Conservation (phyloP, 1,140 invertebrate species). For the Bombus impatiens region DNA sequence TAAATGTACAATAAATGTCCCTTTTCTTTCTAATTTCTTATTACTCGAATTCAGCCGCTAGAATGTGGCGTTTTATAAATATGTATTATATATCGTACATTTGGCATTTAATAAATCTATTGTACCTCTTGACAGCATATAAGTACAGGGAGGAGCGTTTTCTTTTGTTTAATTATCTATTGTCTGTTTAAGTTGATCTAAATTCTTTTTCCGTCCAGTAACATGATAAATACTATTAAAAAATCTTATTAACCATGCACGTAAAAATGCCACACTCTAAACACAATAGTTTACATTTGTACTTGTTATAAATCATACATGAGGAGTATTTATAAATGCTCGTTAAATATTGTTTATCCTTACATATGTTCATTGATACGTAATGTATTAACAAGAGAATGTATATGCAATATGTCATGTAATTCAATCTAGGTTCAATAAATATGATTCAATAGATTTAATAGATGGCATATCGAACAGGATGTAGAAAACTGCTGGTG, state of each 20-base stretch:
- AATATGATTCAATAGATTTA: slow-evolving; percentile 18
- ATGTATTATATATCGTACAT: neutral
- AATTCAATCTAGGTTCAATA: slow-evolving; percentile 17
- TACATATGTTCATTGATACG: slow-evolving; percentile 9
- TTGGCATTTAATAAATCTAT: slow-evolving; percentile 21
- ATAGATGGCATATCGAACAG: neutral
- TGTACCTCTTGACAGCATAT: neutral
- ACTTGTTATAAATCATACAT: slow-evolving; percentile 59
- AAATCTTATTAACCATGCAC: slow-evolving; percentile 17
- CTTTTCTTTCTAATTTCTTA: neutral
- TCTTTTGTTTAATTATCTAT: neutral
- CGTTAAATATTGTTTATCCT: slow-evolving; percentile 23
- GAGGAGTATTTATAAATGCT: slow-evolving; percentile 47
- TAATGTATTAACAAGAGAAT: neutral
- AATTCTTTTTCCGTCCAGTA: neutral
- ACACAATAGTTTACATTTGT: slow-evolving; percentile 54
- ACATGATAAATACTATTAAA: slow-evolving; percentile 7
- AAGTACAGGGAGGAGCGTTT: neutral
- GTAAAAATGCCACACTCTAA: slow-evolving; percentile 45
- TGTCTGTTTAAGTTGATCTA: neutral
- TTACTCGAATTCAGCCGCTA: slow-evolving; percentile 4
- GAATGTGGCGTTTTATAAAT: slow-evolving; percentile 26
- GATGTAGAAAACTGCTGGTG: neutral
- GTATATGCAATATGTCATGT: slow-evolving; percentile 1
- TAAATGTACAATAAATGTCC: slow-evolving; percentile 29